phyloP scores from a whole-genome alignment of 2,113 vertebrate species.

The Myotis yumanensis region DNA sequence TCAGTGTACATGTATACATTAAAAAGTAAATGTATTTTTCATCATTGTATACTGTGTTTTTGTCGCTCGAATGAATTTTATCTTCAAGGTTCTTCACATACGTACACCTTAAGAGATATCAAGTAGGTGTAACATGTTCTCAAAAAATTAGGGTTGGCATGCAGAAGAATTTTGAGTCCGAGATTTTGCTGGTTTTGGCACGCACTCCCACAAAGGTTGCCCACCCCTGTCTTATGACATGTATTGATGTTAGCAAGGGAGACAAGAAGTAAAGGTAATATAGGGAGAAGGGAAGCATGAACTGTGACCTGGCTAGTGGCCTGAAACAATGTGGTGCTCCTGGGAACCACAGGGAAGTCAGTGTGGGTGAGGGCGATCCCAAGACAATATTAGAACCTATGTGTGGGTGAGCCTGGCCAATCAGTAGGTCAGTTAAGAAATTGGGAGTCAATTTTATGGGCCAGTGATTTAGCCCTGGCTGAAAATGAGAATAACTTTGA shows the following conservation, averaged over 20 bases:
- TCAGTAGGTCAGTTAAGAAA: not conserved
- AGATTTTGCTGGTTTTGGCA: too few species aligned
- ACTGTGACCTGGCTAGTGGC: rapidly evolving
- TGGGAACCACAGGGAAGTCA: not conserved
- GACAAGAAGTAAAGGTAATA: not conserved
- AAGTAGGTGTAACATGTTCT: too few species aligned
- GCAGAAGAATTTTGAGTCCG: too few species aligned
- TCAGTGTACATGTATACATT: too few species aligned
- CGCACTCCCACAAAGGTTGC: too few species aligned
- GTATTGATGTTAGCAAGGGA: not conserved
- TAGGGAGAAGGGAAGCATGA: not conserved
- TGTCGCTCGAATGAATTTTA: too few species aligned
- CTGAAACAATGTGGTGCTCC: not conserved
- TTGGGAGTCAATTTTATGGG: not conserved
- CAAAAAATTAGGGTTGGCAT: too few species aligned
- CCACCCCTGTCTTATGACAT: too few species aligned
- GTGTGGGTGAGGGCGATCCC: not conserved
- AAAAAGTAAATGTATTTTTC: too few species aligned
- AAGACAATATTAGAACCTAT: not conserved
- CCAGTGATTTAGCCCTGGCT: not conserved
- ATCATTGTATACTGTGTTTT: too few species aligned
- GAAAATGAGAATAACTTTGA: not conserved
- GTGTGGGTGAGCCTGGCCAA: not conserved
- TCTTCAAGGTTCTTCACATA: too few species aligned
- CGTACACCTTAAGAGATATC: too few species aligned